Conservation (phyloP, 2,888 invertebrate genomes). For the Bombylius major region DNA sequence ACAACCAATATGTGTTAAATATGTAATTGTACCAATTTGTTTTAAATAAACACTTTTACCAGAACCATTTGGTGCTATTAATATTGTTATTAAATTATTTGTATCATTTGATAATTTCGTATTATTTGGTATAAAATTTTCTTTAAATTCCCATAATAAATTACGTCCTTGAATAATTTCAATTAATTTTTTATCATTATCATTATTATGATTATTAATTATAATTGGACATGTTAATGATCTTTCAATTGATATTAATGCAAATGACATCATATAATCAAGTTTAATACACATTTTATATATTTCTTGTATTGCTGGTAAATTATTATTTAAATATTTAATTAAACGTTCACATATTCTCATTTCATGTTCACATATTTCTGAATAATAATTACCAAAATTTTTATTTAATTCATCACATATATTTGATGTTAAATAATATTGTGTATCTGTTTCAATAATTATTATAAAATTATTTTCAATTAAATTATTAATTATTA, state of each 20-base stretch:
- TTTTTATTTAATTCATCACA: constrained; percentile 55
- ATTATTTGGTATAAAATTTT: constrained; percentile 12
- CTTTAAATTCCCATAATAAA: constrained; percentile 10
- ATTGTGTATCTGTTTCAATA: constrained; percentile 20
- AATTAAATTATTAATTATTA: no score
- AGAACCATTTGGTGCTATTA: constrained; percentile 83
- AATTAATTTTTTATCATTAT: constrained; percentile 13
- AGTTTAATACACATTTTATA: constrained; percentile 43
- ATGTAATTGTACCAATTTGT: constrained; percentile 67
- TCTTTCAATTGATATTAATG: constrained; percentile 28
- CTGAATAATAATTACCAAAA: constrained; percentile 65
- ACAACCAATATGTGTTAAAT: constrained; percentile 78
- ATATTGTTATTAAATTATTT: constrained; percentile 52
- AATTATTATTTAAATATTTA: constrained; percentile 46
- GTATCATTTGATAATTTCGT: constrained; percentile 15
- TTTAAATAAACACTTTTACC: constrained; percentile 90
- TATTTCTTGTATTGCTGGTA: constrained; percentile 44
- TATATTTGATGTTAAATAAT: constrained; percentile 34
- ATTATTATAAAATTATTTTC: not conserved
- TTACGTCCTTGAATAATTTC: constrained; percentile 27
- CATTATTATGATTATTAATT: constrained; percentile 21
- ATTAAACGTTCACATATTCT: constrained; percentile 59
- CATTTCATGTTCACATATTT: constrained; percentile 69
- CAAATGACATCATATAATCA: constrained; percentile 35
- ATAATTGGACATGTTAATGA: constrained; percentile 30